Conservation (phyloP, 2,888 invertebrate genomes). For the Piscicola geometra region DNA sequence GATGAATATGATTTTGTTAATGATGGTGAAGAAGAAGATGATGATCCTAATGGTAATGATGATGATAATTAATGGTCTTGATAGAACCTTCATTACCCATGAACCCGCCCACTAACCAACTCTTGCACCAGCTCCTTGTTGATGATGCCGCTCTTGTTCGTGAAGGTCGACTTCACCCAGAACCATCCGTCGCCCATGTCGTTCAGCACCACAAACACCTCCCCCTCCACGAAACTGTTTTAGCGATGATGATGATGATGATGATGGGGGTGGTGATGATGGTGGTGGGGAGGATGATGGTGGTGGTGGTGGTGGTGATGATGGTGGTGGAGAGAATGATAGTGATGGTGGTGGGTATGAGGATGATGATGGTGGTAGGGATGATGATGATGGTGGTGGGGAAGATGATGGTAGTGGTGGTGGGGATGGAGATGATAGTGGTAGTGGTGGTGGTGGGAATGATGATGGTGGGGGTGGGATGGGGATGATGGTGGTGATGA, state of each 20-base stretch:
- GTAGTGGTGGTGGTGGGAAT: no score
- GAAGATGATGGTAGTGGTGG: not conserved
- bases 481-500: no score
- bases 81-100: not conserved
- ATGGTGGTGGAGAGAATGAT: not conserved
- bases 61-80: not conserved
- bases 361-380: not conserved
- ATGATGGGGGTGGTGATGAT: not conserved
- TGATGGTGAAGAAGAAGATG: no score
- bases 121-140: slow-evolving; percentile 91
- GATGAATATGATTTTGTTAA: no score
- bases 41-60: no score
- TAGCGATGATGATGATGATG: not conserved
- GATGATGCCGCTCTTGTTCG: slow-evolving; percentile 85
- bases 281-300: not conserved
- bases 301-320: not conserved
- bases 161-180: slow-evolving; percentile 91
- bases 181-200: slow-evolving; percentile 97
- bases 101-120: slow-evolving; percentile 57
- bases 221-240: slow-evolving; percentile 62
- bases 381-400: not conserved
- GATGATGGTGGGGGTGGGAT: not conserved
- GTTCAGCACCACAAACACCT: slow-evolving; percentile 91
- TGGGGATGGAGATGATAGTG: no score
- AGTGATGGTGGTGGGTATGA: not conserved